These are phyloP conservation scores for Karalla daura DNA, from an alignment of 2,797 vertebrate genomes.

Conservation along the genomic window DNA sequence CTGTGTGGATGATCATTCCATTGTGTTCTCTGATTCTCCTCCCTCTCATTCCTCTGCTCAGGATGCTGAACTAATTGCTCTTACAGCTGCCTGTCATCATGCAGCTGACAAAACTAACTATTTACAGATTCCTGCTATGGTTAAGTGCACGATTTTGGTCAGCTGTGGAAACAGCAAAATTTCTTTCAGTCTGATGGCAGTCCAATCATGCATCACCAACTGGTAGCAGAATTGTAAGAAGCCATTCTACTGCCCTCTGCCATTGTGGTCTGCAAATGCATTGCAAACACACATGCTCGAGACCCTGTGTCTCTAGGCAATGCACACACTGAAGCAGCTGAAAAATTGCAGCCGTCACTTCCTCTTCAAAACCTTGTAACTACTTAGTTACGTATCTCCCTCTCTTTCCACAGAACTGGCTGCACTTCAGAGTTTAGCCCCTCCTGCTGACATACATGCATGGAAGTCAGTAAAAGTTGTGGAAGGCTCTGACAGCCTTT, in stretches of 20 bases:
- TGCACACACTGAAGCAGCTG: neutral
- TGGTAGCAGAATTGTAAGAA: neutral
- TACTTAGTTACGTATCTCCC: too few species aligned
- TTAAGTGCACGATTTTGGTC: slow-evolving; percentile 14
- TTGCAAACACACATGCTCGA: neutral
- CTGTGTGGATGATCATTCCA: neutral
- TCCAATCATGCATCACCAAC: neutral
- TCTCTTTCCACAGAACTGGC: neutral
- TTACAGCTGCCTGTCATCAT: neutral
- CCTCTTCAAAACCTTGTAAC: too few species aligned
- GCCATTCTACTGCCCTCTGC: neutral
- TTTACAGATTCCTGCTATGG: slow-evolving; percentile 12
- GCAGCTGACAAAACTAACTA: neutral
- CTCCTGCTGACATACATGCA: neutral
- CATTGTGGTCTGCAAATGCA: slow-evolving; percentile 3
- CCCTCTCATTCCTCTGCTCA: slow-evolving; percentile 10
- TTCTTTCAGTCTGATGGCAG: slow-evolving; percentile 26
- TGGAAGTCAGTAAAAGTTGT: neutral
- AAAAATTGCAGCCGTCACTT: neutral
- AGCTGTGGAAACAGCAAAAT: slow-evolving; percentile 10
- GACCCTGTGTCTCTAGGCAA: neutral
- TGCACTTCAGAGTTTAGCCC: neutral
- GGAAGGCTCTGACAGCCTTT: neutral
- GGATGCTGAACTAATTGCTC: slow-evolving; percentile 13
- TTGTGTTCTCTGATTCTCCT: neutral